These are phyloP conservation scores for Cephus nigrinus DNA, from an alignment of 2,888 invertebrate species.

Conservation along the genomic window DNA sequence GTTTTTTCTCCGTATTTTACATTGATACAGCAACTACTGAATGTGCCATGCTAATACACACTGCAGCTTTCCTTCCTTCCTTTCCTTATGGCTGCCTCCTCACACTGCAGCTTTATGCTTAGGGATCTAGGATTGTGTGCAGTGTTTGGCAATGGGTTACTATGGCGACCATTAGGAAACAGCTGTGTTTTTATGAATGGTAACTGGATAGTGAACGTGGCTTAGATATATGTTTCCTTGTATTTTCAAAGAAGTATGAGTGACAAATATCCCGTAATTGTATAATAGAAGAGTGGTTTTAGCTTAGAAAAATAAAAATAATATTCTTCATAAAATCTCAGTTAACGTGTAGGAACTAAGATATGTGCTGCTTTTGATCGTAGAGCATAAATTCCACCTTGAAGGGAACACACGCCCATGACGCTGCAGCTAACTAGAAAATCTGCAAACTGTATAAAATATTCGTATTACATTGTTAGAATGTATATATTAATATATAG, in stretches of 20 bases:
- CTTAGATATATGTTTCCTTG: not conserved
- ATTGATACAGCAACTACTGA: not conserved
- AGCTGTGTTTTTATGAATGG: not conserved
- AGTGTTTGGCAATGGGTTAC: not conserved
- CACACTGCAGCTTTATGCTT: not conserved
- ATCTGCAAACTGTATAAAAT: conserved; percentile 80
- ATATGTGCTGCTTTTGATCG: conserved; percentile 75
- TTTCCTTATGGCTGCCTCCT: too few relatives aligned
- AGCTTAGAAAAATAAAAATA: not conserved
- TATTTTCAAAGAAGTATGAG: not conserved
- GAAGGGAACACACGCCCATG: conserved; percentile 84
- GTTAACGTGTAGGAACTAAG: conserved; percentile 51
- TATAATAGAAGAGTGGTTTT: not conserved
- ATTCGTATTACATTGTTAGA: not conserved
- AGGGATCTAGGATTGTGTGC: not conserved
- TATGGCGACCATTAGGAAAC: not conserved
- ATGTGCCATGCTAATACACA: not conserved
- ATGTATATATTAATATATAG: not conserved
- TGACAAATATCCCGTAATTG: not conserved
- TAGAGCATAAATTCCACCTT: conserved; percentile 88
- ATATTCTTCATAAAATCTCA: not conserved
- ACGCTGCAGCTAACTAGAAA: conserved; percentile 84
- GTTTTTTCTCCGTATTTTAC: not conserved
- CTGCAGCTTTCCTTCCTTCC: not conserved
- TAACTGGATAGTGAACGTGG: not conserved